Evolutionary conservation across 1,140 invertebrate species (phyloP), one percentile per base, ranked within the genome.

Genomic region (Apocrypta bakeri): DNA sequence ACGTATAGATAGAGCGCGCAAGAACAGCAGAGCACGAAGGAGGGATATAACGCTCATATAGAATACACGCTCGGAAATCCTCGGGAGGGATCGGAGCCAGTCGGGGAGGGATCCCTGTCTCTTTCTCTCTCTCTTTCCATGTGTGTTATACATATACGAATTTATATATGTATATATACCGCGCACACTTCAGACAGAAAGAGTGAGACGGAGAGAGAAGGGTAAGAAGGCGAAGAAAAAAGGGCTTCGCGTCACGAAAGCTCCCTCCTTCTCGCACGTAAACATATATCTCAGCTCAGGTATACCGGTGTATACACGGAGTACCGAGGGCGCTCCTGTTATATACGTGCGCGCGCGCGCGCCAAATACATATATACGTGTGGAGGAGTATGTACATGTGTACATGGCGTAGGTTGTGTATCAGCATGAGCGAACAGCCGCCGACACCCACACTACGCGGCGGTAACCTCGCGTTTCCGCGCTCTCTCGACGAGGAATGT

Each of bases 391-490:
- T 71, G 71, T 24, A 48, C 3, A 1, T 71, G 71, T 24, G 27
- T 17, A 25, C n/a, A 31, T n/a, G 40, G n/a, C 63, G 33, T 29
- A 73, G 40, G 71, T 40, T 27, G 27, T 29, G 33, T 73, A 48
- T 25, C 17, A 42, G 33, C 33, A 33, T 6, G 71, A n/a, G 71
- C 21, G 37, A 29, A 71, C 68, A 71, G 27, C 68, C 29, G 72
- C 25, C 31, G 66, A 69, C 77, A 69, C 80, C 80, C 81, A 72
- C 81, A 77, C 77, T 29, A 25, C 42, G 42, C 48, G 24, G 48
- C 73, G 69, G 56, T 71, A 79, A 78, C 66, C 81, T 78, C 81
- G 81, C 81, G 81, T 79, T 82, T 82, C 81, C 74, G 81, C 68
- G 81, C 81, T 77, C 74, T 76, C 73, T 42, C 56, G 25, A 48